Evolutionary conservation across 2,888 invertebrate genomes (phyloP), one percentile per base, ranked within the genome.

Genomic region (Xanthia togata): DNA sequence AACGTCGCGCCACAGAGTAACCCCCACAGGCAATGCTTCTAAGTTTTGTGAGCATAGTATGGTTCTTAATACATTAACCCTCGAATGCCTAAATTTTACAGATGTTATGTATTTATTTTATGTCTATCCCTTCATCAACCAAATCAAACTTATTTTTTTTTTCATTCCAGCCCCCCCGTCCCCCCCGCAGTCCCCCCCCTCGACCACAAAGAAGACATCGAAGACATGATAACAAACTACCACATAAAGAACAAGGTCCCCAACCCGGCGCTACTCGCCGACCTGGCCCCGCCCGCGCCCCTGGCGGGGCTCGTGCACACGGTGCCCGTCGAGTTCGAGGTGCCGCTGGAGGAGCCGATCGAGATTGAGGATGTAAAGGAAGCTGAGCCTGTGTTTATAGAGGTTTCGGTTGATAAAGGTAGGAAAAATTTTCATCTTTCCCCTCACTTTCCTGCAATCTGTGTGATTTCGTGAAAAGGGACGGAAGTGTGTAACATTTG

Each of bases 191-290:
- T 23, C 0, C 44, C 53, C 9, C 8, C 81, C 14, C 38, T 79
- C 2, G 87, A 88, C 31, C 84, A 89, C 0, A 88, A 89, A 9
- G 91, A 93, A 3, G 96, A 96, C 62, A 93, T 96, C 0, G 96
- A 96, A 63, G 95, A 95, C 0, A 92, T 95, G 62, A 90, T 96
- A 17, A 94, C 95, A 0, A 93, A 95, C 76, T 96, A 95, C 71
- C 93, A 94, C 50, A 95, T 96, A 12, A 93, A 93, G 63, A 94
- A 95, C 76, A 90, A 88, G 53, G 89, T 90, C n/a, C 89, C 88
- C 0, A 88, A 87, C 53, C 73, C 79, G 0, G 74, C 86, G 0
- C 81, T 88, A 4, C 50, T 87, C 0, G 84, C 88, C 0, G 86
- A 86, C 44, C 72, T 88, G 68, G 14, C 63, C 26, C 53, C 35